Conservation (phyloP, 2,113 vertebrate genomes). For the Phainopepla nitens region DNA sequence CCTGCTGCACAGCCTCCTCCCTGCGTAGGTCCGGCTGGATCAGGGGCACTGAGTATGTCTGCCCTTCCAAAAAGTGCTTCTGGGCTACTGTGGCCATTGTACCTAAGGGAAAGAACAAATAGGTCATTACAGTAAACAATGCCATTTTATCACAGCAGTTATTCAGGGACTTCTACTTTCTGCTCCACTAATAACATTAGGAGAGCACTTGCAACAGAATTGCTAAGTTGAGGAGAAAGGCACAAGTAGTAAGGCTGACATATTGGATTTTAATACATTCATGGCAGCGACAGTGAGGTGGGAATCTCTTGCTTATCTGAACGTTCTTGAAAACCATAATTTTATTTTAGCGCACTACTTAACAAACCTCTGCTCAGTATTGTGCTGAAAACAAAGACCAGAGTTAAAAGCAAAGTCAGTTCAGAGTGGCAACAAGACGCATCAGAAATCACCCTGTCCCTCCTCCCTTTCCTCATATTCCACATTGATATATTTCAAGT, state of each 20-base stretch:
- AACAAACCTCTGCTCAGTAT: neutral
- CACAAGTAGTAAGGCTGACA: neutral
- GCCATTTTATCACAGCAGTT: neutral
- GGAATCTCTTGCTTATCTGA: neutral
- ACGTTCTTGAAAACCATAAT: neutral
- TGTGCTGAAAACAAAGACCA: neutral
- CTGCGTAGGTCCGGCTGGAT: slow-evolving; percentile 90
- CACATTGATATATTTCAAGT: neutral
- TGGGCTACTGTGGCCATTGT: slow-evolving; percentile 77
- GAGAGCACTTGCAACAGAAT: neutral
- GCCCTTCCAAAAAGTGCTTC: slow-evolving; percentile 83
- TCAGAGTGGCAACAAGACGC: neutral
- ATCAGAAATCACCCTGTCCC: neutral
- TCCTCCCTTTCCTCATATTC: neutral
- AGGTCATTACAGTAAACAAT: neutral
- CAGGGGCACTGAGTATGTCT: slow-evolving; percentile 87
- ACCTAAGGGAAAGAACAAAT: slow-evolving; percentile 1
- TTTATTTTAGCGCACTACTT: neutral
- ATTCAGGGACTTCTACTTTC: neutral
- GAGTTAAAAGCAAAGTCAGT: neutral
- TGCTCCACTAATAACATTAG: neutral
- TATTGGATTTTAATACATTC: neutral
- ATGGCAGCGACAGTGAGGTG: neutral
- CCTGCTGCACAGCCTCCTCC: slow-evolving; percentile 92
- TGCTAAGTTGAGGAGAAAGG: neutral